Evolutionary conservation across 1,140 invertebrate genomes (phyloP), one percentile per base, ranked within the genome.

Genomic region (Drepana arcuata): DNA sequence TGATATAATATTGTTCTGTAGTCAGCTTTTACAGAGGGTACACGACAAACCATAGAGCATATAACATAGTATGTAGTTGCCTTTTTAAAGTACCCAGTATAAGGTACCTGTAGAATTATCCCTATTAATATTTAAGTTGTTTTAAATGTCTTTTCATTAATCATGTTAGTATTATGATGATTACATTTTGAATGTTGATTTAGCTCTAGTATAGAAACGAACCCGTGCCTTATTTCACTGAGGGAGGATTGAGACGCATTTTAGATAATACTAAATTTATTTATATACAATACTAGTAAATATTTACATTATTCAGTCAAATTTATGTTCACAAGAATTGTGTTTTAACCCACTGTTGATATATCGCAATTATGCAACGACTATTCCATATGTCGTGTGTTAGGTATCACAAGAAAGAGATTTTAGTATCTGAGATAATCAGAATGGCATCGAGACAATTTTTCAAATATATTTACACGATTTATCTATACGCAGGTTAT

Each of bases 271-370:
- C n/a, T 71, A 66, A 48, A 62, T 70, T 79, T 70, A 72, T 79
- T 71, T 65, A 61, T n/a, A 65, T 72, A 71, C 56, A 74, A 78
- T 75, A 77, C 64, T 73, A 63, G 47, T 63, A 39, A 59, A 55
- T 80, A 78, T 75, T 74, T 81, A 81, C 73, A 80, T 61, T 77
- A 72, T 78, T 78, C 74, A 81, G 77, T 78, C 73, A 68, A 61
- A 44, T 21, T 21, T 21, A 4, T 21, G 18, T 21, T 21, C 4
- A 21, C 4, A 9, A 21, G 4, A 21, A 4, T 9, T 21, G 9
- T 21, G 4, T 21, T 21, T 21, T 21, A 5, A 21, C 9, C 9
- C 4, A 3, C 10, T 3, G n/a, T n/a, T 10, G 2, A 26, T 7
- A 26, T 26, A 6, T 10, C 24, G n/a, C 6, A 26, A 4, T 10